Conservation (phyloP, 1,140 invertebrate species). For the Zaprionus gabonicus region DNA sequence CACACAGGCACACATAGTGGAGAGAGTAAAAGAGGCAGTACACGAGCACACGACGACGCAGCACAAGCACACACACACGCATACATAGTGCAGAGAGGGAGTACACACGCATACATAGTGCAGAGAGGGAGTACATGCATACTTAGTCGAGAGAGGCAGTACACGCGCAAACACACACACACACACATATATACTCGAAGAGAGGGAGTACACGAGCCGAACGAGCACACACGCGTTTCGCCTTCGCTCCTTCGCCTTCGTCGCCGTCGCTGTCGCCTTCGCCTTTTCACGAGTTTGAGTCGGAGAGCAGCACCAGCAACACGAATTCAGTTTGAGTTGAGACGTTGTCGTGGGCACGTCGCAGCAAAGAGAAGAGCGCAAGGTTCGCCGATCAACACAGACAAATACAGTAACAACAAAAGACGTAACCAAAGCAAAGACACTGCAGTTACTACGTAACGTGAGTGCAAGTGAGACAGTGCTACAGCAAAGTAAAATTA, state of each 20-base stretch:
- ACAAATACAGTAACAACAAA: slow-evolving; percentile 30
- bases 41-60: background rate
- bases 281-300: slow-evolving; percentile 75
- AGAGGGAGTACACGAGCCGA: slow-evolving; percentile 21
- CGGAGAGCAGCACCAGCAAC: slow-evolving; percentile 62
- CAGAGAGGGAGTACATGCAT: slow-evolving; percentile 13
- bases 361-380: slow-evolving; percentile 62
- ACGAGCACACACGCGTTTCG: slow-evolving; percentile 27
- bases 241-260: background rate
- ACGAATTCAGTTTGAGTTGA: slow-evolving; percentile 78
- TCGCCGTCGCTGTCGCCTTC: too few species aligned
- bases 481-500: slow-evolving; percentile 15
- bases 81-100: background rate
- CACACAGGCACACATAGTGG: slow-evolving; percentile 26
- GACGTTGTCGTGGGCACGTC: slow-evolving; percentile 78
- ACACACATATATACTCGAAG: background rate
- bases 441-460: background rate
- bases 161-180: background rate
- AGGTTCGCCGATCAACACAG: slow-evolving; percentile 6
- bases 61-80: background rate
- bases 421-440: slow-evolving; percentile 45
- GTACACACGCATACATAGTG: background rate
- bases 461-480: slow-evolving; percentile 24
- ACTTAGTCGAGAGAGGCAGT: background rate
- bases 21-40: slow-evolving; percentile 29